Conservation (phyloP, 2,797 vertebrate genomes). For the Xiphorhynchus erythropygius region DNA sequence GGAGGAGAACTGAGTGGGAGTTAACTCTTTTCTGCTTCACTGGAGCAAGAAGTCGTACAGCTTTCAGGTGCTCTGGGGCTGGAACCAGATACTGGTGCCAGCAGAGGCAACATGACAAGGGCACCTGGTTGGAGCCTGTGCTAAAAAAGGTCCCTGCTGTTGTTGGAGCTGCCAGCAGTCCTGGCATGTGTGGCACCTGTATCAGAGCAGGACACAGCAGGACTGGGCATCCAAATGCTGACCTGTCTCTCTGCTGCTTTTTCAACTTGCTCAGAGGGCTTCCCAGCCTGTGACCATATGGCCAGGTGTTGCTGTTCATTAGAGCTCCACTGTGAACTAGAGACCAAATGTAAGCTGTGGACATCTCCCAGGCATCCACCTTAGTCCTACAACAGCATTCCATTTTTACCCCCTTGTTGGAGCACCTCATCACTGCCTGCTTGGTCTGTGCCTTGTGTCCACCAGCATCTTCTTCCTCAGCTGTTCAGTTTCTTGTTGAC, state of each 20-base stretch:
- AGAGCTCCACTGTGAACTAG: not conserved
- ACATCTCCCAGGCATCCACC: not conserved
- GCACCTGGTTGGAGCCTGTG: not conserved
- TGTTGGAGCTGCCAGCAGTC: not conserved
- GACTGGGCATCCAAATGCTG: not conserved
- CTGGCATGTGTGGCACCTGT: rapidly evolving
- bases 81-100: not conserved
- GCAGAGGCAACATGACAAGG: rapidly evolving
- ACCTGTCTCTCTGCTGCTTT: not conserved
- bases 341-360: not conserved
- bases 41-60: not conserved
- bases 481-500: not conserved
- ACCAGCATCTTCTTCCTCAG: not conserved
- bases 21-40: slow-evolving; percentile 45
- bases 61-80: not conserved
- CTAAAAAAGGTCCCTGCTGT: not conserved
- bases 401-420: not conserved
- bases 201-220: not conserved
- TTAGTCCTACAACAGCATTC: not conserved
- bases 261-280: not conserved
- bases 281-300: rapidly evolving
- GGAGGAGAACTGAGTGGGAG: slow-evolving; percentile 21
- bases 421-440: not conserved
- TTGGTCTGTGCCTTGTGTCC: not conserved
- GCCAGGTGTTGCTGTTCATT: not conserved